These are phyloP conservation scores for Psix sp. DNA, from an alignment of 1,140 invertebrate genomes.

Conservation along the genomic window DNA sequence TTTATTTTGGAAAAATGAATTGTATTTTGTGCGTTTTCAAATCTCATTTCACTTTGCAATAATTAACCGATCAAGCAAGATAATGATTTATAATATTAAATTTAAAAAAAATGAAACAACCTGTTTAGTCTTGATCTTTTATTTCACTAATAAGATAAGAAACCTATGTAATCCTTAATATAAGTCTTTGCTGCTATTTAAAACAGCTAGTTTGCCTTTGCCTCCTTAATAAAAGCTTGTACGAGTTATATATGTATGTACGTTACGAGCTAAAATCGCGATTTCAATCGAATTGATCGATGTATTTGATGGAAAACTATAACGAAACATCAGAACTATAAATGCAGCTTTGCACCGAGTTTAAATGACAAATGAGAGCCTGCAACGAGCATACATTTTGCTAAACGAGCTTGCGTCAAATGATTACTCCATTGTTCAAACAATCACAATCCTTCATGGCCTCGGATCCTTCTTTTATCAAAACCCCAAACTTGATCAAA, in stretches of 20 bases:
- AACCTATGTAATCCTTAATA: conserved; percentile 56
- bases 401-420: conserved; percentile 63
- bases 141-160: conserved; percentile 51
- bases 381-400: conserved; percentile 63
- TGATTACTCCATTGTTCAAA: conserved; percentile 53
- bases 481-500: conserved; percentile 35
- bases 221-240: conserved; percentile 60
- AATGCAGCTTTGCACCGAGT: conserved; percentile 45
- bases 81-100: not conserved
- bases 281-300: too few species aligned
- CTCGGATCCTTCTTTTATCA: conserved; percentile 46
- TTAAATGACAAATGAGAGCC: conserved; percentile 39
- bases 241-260: conserved; percentile 62
- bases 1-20: too few species aligned
- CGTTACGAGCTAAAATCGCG: conserved; percentile 56
- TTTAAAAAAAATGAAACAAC: conserved; percentile 35
- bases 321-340: conserved; percentile 10
- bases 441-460: conserved; percentile 51
- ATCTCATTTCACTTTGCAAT: too few species aligned
- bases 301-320: too few species aligned
- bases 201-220: conserved; percentile 60
- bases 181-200: conserved; percentile 61
- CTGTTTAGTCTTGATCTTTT: conserved; percentile 45
- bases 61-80: too few species aligned
- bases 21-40: too few species aligned